Evolutionary conservation across 2,797 vertebrate genomes (phyloP).

Genomic region (Centropyge bicolor): DNA sequence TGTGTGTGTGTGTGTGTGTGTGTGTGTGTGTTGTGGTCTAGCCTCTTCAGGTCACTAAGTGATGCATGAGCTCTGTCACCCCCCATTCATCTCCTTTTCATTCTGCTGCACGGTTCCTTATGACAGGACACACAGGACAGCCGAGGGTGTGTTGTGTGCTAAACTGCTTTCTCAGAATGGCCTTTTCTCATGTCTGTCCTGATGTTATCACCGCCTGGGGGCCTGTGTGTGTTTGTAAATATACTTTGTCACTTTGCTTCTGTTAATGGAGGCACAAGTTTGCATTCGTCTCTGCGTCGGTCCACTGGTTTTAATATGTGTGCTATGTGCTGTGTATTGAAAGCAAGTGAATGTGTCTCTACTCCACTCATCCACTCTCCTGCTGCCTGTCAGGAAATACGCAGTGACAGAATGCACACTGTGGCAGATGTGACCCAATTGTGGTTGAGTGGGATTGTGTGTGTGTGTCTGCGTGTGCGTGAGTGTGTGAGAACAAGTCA

Average conservation of each 20-base stretch:
- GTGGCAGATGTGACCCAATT: constrained; percentile 68
- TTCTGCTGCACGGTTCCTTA: constrained; percentile 42
- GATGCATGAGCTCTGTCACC: constrained; percentile 49
- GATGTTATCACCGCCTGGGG: not conserved
- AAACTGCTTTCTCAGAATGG: constrained; percentile 19
- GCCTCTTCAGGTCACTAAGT: constrained; percentile 36
- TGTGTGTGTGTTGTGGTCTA: not conserved
- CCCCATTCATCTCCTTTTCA: constrained; percentile 41
- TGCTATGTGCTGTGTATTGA: not conserved
- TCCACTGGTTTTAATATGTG: not conserved
- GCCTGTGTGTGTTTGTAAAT: not conserved
- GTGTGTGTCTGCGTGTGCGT: not conserved
- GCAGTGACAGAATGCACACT: constrained; percentile 40
- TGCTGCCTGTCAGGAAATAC: constrained; percentile 40
- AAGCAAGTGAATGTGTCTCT: constrained; percentile 17
- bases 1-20: not conserved
- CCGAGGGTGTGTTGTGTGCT: not conserved
- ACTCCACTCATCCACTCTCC: constrained; percentile 12
- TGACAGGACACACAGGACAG: not conserved
- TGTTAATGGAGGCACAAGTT: not conserved
- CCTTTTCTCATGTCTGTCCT: not conserved
- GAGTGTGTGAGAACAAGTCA: constrained; percentile 5
- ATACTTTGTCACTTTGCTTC: not conserved
- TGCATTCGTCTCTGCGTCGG: not conserved
- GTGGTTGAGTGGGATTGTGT: constrained; percentile 20